Base-by-base conservation (phyloP, 1,140 invertebrate species). In the Rhizoglyphus robini region DNA sequence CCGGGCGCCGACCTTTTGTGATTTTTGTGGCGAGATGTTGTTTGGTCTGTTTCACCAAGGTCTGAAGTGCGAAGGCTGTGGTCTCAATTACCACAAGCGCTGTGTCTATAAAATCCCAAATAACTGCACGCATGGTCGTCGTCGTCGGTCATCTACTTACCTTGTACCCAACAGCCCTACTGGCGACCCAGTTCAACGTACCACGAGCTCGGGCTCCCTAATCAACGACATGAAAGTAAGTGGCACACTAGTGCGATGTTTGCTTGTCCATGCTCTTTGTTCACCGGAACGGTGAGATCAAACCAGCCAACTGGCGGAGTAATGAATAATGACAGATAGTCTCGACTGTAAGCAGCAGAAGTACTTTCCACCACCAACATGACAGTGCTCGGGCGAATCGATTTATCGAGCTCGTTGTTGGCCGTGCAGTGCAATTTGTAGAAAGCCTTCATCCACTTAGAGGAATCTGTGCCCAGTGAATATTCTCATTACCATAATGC, bases 21-120 rank as follows among this genome's bases (percentile, higher is more conserved):
- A 99, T 82, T 97, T 96, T 80, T 99, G 96, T 79, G 95, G 95
- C 54, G 95, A 98, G 81, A 96, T 99, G 91, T 83, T 99, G 1
- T 98, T 97, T 79, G 96, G 96, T 4, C 81, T 99, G 62, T 92
- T 98, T 47, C 83, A 92, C 65, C 96, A 99, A 80, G 96, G 96
- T 69, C 83, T 99, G 65, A 98, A 99, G 79, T 99, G 96, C 80
- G 94, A 98, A 83, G 94, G 93, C 90, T 99, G 95, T 81, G 88
- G 92, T 11, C 83, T 93, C 73, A 97, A 97, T 79, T 99, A 93
- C 80, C 96, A 98, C 79, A 99, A 99, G 77, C 81, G 95, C 54
- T 99, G 96, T 80, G 94, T 95, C 59, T 90, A 95, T 67, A 97
- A 97, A 79, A 91, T 98, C 67, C 95, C 95, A 27, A 97, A 97